phyloP scores from a whole-genome alignment of 2,888 invertebrate species.

The Papilio gigon region DNA sequence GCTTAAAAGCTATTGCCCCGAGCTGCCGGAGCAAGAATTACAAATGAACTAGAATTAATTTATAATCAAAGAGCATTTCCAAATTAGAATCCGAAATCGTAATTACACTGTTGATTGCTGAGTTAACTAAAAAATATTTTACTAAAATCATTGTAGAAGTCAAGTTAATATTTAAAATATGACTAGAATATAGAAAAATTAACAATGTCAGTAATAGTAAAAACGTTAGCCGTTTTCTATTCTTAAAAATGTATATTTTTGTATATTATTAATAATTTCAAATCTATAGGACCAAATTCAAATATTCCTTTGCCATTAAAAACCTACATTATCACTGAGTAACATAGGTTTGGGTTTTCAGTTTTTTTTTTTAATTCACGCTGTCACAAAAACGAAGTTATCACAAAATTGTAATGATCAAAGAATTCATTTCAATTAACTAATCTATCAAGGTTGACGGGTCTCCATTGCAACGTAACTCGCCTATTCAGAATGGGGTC shows the following conservation, averaged over 20 bases:
- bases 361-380: too few relatives aligned
- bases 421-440: conserved; percentile 21
- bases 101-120: not conserved
- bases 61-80: not conserved
- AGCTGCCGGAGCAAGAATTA: not conserved
- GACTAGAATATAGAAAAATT: too few relatives aligned
- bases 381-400: not conserved
- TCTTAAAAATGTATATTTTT: too few relatives aligned
- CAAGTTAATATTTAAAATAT: not conserved
- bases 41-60: not conserved
- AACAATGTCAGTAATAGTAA: too few relatives aligned
- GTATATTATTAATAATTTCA: too few relatives aligned
- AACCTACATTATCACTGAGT: too few relatives aligned
- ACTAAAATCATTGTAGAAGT: not conserved
- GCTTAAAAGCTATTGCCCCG: not conserved
- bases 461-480: conserved; percentile 3
- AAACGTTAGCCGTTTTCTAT: too few relatives aligned
- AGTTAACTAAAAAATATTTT: not conserved
- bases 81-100: not conserved
- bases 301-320: too few relatives aligned
- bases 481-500: not conserved
- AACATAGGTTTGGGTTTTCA: too few relatives aligned
- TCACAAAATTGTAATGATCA: conserved; percentile 19
- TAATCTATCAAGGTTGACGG: conserved; percentile 12
- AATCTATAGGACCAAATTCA: too few relatives aligned